Evolutionary conservation across 2,888 invertebrate species (phyloP), one percentile per base, ranked within the genome.

Genomic region (Lithophane ornitopus): DNA sequence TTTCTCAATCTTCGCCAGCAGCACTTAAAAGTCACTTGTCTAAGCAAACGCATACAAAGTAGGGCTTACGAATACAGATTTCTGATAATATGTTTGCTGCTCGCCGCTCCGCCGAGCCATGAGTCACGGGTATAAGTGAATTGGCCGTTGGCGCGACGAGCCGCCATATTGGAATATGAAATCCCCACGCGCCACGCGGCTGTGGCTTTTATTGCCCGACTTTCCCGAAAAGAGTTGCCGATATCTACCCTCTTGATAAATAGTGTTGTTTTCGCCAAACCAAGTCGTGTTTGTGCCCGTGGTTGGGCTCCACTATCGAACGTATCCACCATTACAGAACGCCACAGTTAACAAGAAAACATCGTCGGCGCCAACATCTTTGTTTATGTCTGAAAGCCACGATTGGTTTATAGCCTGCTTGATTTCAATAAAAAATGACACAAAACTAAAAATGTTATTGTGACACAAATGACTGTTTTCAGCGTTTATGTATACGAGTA

Each of bases 221-320:
- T 94, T 92, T 88, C 92, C 90, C 89, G 85, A 88, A 90, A 92
- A 92, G 91, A 93, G 92, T 92, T 92, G 90, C 82, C 92, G 92
- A 94, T 94, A 93, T 94, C 92, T 90, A 91, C 94, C 94, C 94
- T 93, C 93, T 92, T 95, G 96, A 96, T 96, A 96, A 95, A 96
- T 95, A 91, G 95, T 94, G 95, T 96, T 96, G 96, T 96, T 96
- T 96, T 95, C 95, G 95, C 92, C 94, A 93, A 94, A 89, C 91
- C 76, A 85, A 78, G 88, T 89, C 92, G 92, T 95, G 94, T 95
- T 95, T 95, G 94, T 93, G 78, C 74, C 91, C 92, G 88, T 85
- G 91, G 91, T 89, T 88, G 84, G 74, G 65, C 76, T 84, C 78
- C 75, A 80, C 88, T 88, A 88, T 90, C 88, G 85, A 85, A 78